Percentiles rank a stretch among this genome's conserved stretches.
These are phyloP conservation scores for Colossoma macropomum DNA, from an alignment of 2,113 vertebrate genomes.

Conservation along the genomic window DNA sequence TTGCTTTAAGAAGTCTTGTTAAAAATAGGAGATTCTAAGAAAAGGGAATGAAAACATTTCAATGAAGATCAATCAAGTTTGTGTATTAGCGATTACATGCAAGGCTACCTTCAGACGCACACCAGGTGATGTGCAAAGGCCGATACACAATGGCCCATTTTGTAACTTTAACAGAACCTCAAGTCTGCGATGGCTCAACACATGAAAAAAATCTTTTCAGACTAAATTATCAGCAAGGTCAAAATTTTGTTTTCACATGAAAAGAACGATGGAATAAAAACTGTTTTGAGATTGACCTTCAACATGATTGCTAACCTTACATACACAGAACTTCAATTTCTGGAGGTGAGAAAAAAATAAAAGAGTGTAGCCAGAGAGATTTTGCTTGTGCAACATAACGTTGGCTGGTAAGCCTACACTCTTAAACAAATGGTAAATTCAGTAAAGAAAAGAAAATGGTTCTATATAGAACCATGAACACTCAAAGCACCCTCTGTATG, in stretches of 20 bases:
- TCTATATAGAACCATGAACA: too few species aligned
- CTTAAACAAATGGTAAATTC: neutral
- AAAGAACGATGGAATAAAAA: constrained; percentile 24
- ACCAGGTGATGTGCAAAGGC: constrained; percentile 26
- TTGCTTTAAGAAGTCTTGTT: neutral
- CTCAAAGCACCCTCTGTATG: too few species aligned
- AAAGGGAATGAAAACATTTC: neutral
- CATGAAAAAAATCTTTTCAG: constrained; percentile 21
- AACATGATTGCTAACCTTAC: neutral
- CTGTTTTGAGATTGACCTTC: constrained; percentile 38
- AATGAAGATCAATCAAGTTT: neutral
- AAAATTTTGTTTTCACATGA: constrained; percentile 38
- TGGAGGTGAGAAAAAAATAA: neutral
- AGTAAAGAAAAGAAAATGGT: too few species aligned
- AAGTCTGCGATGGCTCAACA: constrained; percentile 12
- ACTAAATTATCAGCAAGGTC: constrained; percentile 37
- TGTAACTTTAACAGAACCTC: constrained; percentile 6
- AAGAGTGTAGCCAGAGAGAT: neutral
- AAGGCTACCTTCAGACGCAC: constrained; percentile 8
- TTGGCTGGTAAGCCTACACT: neutral
- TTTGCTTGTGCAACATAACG: neutral
- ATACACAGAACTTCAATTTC: neutral
- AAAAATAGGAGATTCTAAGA: neutral
- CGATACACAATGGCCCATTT: constrained; percentile 22
- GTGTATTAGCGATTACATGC: neutral